Base-by-base conservation (phyloP, 1,140 invertebrate species). In the Argopecten irradians region DNA sequence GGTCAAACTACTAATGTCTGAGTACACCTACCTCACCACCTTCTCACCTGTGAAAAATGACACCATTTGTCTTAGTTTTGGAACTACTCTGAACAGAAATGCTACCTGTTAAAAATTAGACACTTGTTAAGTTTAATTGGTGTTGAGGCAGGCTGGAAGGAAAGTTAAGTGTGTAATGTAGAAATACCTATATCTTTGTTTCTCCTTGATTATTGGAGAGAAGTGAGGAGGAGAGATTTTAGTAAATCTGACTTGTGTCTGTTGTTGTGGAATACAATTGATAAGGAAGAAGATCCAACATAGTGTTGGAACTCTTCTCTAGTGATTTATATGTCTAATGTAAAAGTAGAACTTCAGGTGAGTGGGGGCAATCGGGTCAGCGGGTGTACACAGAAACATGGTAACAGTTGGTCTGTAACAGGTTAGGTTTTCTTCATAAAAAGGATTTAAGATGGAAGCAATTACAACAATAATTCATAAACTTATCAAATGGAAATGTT, bases 41-140 rank as follows among this genome's bases (percentile, higher is more conserved):
- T 28, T 28, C 55, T 71, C 55, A 71, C 55, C 55, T 71, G 55
- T 71, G 55, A 71, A 71, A 71, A 71, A 71, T 71, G 55, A 71
- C 55, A 71, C 55, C 28, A 71, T 71, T 71, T 71, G 55, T 71
- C 55, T 71, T 71, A 28, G 55, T 71, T 71, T 28, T 28, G 22
- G 55, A 71, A 71, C 55, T 71, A 1, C 11, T 71, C 55, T 5
- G 55, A 71, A 71, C n/a, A 28, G 22, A 28, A 71, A 71, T 71
- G 22, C 55, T 71, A 71, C 55, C 55, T 71, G 55, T 71, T 22
- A 28, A 28, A 28, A 71, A 71, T 28, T 71, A 71, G 55, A 28
- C 55, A 71, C 43, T 46, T 16, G 8, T 71, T 71, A 71, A 71
- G 55, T 71, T 55, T 55, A 55, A 55, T 55, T 71, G n/a, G 55